Conservation (phyloP, 2,888 invertebrate genomes). For the Phyto melanocephala region DNA sequence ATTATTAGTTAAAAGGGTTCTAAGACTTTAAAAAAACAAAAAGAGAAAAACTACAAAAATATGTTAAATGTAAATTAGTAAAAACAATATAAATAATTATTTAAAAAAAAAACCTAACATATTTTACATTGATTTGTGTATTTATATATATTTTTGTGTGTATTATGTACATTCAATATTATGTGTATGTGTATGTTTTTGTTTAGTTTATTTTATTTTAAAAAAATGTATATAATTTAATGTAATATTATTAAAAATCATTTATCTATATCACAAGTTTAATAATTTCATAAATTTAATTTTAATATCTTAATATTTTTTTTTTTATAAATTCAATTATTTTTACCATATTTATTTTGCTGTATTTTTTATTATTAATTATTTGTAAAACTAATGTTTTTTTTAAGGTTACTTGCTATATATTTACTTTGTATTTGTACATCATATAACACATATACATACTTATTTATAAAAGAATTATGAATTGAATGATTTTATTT, state of each 20-base stretch:
- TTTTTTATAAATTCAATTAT: background rate
- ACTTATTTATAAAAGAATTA: slow-evolving; percentile 7
- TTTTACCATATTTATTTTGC: slow-evolving; percentile 36
- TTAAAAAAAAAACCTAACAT: background rate
- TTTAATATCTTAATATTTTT: background rate
- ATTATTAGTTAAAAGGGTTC: slow-evolving; percentile 58
- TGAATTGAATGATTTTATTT: slow-evolving; percentile 1
- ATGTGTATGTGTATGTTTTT: slow-evolving; percentile 7
- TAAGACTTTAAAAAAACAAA: slow-evolving; percentile 50
- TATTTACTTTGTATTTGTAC: slow-evolving; percentile 26
- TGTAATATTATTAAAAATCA: background rate
- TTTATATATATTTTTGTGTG: too few species aligned
- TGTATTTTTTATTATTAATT: slow-evolving; percentile 35
- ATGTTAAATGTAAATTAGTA: slow-evolving; percentile 10
- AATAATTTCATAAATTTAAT: background rate
- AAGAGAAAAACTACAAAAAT: background rate
- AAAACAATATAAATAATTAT: background rate
- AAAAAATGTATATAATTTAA: too few species aligned
- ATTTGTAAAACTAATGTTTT: slow-evolving; percentile 32
- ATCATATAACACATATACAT: background rate
- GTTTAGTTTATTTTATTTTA: too few species aligned
- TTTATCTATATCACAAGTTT: background rate
- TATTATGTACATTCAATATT: too few species aligned
- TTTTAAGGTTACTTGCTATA: slow-evolving; percentile 19
- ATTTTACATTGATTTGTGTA: background rate